These are phyloP conservation scores for Trichonephila clavata DNA, from an alignment of 1,140 invertebrate genomes.

Conservation along the genomic window DNA sequence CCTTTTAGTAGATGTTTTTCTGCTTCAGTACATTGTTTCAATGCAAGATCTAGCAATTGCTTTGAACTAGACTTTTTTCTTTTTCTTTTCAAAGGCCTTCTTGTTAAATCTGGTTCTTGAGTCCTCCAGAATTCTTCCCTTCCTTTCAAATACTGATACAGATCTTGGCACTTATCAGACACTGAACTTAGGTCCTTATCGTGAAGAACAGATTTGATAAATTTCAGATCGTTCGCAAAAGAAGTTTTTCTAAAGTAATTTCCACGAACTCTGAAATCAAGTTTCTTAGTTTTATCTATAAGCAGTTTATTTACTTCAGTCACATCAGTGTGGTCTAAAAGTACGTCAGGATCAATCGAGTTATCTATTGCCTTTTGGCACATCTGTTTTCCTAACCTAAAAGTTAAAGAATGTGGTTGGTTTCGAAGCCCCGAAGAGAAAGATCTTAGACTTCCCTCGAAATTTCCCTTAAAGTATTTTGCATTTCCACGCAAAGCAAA, in stretches of 20 bases:
- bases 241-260: neutral
- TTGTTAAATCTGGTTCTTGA: neutral
- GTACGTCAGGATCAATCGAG: neutral
- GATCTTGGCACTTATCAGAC: neutral
- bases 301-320: neutral
- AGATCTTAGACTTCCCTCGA: neutral
- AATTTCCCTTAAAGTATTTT: conserved; percentile 21
- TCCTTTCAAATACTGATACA: conserved; percentile 14
- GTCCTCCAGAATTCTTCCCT: conserved; percentile 35
- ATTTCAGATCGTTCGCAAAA: neutral
- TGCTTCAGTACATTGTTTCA: neutral
- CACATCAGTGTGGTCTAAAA: neutral
- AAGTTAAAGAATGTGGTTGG: neutral
- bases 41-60: neutral
- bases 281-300: neutral
- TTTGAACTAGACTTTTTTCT: neutral
- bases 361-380: conserved; percentile 37
- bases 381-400: conserved; percentile 33
- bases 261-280: neutral
- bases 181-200: neutral
- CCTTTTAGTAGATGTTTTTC: neutral
- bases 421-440: neutral
- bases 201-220: neutral
- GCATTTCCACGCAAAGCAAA: neutral
- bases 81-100: neutral